Evolutionary conservation across 2,797 vertebrate species (phyloP), one percentile per base, ranked within the genome.

Genomic region (Novumbra hubbsi): DNA sequence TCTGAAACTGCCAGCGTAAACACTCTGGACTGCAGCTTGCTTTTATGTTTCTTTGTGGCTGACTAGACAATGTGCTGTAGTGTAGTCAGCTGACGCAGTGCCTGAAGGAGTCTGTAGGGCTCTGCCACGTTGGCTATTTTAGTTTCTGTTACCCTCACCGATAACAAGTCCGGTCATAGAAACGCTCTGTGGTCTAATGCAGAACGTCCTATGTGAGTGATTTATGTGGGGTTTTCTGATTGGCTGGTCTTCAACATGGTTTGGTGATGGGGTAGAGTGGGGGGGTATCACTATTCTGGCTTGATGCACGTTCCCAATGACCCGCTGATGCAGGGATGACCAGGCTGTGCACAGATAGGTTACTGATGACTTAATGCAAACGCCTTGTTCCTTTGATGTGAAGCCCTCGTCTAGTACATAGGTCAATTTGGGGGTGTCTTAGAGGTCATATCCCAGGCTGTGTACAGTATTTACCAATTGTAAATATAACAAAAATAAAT

Each of bases 31-130:
- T 30, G 28, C 57, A n/a, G 7, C 15, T 49, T 48, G 16, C 16
- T 32, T 60, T 32, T 74, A 50, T 64, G 71, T 49, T 24, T 73
- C 32, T 65, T 60, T 64, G 38, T 67, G 30, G 16, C 45, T 69
- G n/a, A 49, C 7, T 69, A 21, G 27, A 50, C 34, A 21, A 11
- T 41, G 38, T 15, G 19, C 64, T 30, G 68, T 11, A 28, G 27
- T 19, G 21, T 24, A 15, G 45, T 69, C 68, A 49, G 68, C 68
- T 69, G 41, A 69, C 45, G 50, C 19, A n/a, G 30, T 34, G 50
- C 50, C 69, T 60, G 17, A 34, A 17, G 12, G 69, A 57, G 30
- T 17, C n/a, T 12, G 5, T n/a, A 3, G 24, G 50, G 49, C 28
- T 48, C 66, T 24, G 24, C 41, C 34, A 68, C 66, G 27, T 14